Evolutionary conservation across 1,140 invertebrate species (phyloP).

Genomic region (Brachionus angularis): DNA sequence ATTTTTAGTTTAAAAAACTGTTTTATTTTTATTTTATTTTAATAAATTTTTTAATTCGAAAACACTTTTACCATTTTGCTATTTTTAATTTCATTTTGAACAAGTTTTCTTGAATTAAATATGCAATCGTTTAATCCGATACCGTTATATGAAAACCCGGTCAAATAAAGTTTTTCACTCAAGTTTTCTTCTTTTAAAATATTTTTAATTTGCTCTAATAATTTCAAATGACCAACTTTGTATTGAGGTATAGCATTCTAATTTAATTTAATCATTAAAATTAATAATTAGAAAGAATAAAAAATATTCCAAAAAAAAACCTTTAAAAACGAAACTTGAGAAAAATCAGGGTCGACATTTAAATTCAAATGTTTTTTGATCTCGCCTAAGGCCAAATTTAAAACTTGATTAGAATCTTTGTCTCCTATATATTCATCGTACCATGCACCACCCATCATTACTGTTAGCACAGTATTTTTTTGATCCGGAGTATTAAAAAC

Average conservation of each 20-base stretch:
- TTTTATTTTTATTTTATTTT: too few relatives aligned
- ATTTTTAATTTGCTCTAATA: slow-evolving; percentile 2
- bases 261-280: not conserved
- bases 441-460: slow-evolving; percentile 44
- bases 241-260: slow-evolving; percentile 38
- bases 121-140: slow-evolving; percentile 42
- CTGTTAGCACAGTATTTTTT: slow-evolving; percentile 28
- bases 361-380: slow-evolving; percentile 21
- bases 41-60: slow-evolving; percentile 30
- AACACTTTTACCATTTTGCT: not conserved
- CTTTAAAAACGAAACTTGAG: slow-evolving; percentile 29
- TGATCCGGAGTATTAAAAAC: slow-evolving; percentile 18
- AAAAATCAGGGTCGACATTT: slow-evolving; percentile 20
- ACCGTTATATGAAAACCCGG: slow-evolving; percentile 40
- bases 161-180: slow-evolving; percentile 12
- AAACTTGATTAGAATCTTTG: slow-evolving; percentile 3
- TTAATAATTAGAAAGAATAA: not conserved
- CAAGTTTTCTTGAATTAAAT: slow-evolving; percentile 37
- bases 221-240: slow-evolving; percentile 18
- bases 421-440: slow-evolving; percentile 23
- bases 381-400: slow-evolving; percentile 8
- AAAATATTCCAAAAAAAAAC: not conserved
- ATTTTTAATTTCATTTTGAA: slow-evolving; percentile 10
- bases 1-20: too few relatives aligned
- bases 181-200: not conserved